Evolutionary conservation across 1,140 invertebrate species (phyloP), one percentile per base, ranked within the genome.

Genomic region (Choristoneura fumiferana): DNA sequence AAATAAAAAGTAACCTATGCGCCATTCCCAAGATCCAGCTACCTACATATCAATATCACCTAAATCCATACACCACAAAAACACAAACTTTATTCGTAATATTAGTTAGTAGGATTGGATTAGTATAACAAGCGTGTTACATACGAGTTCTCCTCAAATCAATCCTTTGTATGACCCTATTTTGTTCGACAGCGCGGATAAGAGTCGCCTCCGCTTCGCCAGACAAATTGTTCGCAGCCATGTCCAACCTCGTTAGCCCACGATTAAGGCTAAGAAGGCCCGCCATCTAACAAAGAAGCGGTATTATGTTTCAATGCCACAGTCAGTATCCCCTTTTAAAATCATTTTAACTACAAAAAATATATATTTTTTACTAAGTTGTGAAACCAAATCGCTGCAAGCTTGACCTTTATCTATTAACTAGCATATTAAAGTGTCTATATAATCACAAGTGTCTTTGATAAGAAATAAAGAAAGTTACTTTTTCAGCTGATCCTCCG

Each of bases 241-340:
- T 83, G 65, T 90, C 88, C 37, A 90, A 66, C 66, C 84, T 76
- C 12, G 71, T 81, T 37, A 90, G 62, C 18, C 87, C 84, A 22
- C 84, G 78, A 55, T 90, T 90, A n/a, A 90, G 68, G 53, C 77
- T 73, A 8, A 90, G 70, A n/a, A 90, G 71, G 12, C 87, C 84
- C 18, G 81, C 80, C 74, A 90, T 87, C 88, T 90, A 57, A 55
- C 73, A 61, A 57, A 13, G 43, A 62, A 58, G 15, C 1, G 54
- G 49, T 52, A 33, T 59, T 55, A 57, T 58, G 22, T 8, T 13
- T 38, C 57, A 17, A 53, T 55, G 54, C 15, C 1, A 12, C 1
- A 37, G 4, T 4, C 14, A n/a, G 36, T 29, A 57, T 12, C 36
- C 1, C 8, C 38, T 13, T 38, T 33, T 8, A 36, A 29, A 43